Evolutionary conservation across 2,113 vertebrate species (phyloP).

Genomic region (Corydoras maculifer): DNA sequence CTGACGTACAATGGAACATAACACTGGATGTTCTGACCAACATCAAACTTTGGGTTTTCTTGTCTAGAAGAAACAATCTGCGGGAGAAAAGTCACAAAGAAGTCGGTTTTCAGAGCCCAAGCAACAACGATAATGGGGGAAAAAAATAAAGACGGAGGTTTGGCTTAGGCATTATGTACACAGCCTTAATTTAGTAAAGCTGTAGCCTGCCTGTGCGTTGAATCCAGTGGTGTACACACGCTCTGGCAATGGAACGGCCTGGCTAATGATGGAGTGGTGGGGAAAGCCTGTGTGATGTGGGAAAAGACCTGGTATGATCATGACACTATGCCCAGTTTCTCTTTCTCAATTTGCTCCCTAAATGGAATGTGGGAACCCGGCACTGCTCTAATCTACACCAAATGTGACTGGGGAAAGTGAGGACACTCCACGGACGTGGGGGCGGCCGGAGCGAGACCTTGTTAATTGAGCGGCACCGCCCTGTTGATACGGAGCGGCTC

Average conservation of each 20-base stretch:
- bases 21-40: too few species aligned
- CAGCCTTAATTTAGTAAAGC: slow-evolving; percentile 9
- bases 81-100: too few species aligned
- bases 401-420: slow-evolving; percentile 51
- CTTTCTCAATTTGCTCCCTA: slow-evolving; percentile 62
- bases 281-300: slow-evolving; percentile 46
- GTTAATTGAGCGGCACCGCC: background rate
- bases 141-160: too few species aligned
- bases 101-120: too few species aligned
- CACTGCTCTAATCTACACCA: slow-evolving; percentile 71
- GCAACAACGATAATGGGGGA: too few species aligned
- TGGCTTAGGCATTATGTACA: too few species aligned
- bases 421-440: background rate
- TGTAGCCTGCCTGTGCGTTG: slow-evolving; percentile 10
- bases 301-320: slow-evolving; percentile 73
- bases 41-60: too few species aligned
- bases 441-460: background rate
- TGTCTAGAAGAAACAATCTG: too few species aligned
- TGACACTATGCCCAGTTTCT: slow-evolving; percentile 55
- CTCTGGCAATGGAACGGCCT: background rate
- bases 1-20: too few species aligned
- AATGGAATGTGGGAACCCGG: slow-evolving; percentile 72
- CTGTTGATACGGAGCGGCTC: background rate
- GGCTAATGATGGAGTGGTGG: slow-evolving; percentile 36
- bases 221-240: slow-evolving; percentile 21